These are phyloP conservation scores for Odontocerum albicorne DNA, from an alignment of 2,888 invertebrate genomes.

Conservation along the genomic window DNA sequence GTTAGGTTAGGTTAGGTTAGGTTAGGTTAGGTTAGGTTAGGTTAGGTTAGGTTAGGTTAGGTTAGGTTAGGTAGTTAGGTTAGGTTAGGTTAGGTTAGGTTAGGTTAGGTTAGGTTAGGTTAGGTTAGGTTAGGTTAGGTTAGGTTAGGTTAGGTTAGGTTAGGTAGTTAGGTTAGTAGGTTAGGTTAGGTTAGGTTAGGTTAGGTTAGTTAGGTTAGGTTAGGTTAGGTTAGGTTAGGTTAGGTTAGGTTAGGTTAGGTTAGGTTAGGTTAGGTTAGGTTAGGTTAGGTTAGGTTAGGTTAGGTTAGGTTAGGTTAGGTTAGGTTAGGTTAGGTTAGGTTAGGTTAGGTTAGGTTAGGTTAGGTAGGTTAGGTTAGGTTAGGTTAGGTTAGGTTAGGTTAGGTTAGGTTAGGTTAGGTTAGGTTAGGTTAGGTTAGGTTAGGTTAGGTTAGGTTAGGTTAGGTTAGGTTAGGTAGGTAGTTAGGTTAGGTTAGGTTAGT, in stretches of 20 bases:
- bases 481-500: constrained; percentile 29
- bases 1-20: constrained; percentile 29
- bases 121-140: constrained; percentile 34
- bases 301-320: constrained; percentile 2
- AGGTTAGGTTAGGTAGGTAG: constrained; percentile 36
- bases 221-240: constrained; percentile 12
- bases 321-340: constrained; percentile 6
- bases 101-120: constrained; percentile 33
- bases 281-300: constrained; percentile 9
- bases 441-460: constrained; percentile 35
- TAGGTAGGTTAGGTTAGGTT: constrained; percentile 16
- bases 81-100: constrained; percentile 24
- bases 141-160: constrained; percentile 36
- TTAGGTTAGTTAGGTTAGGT: background rate
- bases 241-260: constrained; percentile 11
- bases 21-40: constrained; percentile 28
- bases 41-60: constrained; percentile 33
- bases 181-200: constrained; percentile 27
- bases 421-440: constrained; percentile 33
- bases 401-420: constrained; percentile 27
- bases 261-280: background rate
- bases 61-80: constrained; percentile 33
- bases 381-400: constrained; percentile 34
- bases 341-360: constrained; percentile 9
- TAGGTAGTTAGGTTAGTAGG: too few relatives aligned